A percentile compares a stretch with the other conserved stretches of the same genome.
These are phyloP conservation scores for Stenodera caucasica DNA, from an alignment of 2,888 invertebrate species.

Conservation along the genomic window DNA sequence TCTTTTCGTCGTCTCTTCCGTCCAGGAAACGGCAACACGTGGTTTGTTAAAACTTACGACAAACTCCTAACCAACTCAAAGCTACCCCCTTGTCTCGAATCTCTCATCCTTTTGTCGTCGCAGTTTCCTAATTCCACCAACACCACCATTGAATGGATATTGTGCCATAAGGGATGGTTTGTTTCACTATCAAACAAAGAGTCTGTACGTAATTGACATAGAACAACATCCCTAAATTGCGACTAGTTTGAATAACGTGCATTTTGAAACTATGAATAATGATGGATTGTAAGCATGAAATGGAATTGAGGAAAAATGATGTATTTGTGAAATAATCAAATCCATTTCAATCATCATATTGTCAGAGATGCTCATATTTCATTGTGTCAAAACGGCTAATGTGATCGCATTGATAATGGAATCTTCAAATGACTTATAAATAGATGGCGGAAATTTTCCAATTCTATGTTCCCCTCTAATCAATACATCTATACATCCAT, in stretches of 20 bases:
- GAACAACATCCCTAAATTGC: no score
- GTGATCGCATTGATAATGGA: background rate
- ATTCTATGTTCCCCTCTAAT: no score
- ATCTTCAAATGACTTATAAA: background rate
- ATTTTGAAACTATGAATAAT: background rate
- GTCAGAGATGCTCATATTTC: slow-evolving; percentile 1
- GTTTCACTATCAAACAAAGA: no score
- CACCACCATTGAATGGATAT: background rate
- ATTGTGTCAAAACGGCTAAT: background rate
- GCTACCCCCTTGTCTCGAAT: background rate
- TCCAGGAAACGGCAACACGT: slow-evolving; percentile 48
- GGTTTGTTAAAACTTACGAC: slow-evolving; percentile 49
- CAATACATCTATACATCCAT: no score
- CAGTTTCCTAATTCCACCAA: background rate
- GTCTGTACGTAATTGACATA: no score
- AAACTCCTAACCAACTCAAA: slow-evolving; percentile 16
- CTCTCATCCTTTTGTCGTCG: background rate
- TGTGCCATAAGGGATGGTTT: no score
- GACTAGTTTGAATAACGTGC: background rate
- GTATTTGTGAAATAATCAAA: background rate
- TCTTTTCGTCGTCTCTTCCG: slow-evolving; percentile 29
- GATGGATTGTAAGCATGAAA: background rate
- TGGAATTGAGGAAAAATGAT: background rate
- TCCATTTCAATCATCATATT: background rate
- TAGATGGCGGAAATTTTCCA: background rate